These are phyloP conservation scores for Cladopsammia gracilis DNA, from an alignment of 64 coral and sea anemone species.

Conservation along the genomic window DNA sequence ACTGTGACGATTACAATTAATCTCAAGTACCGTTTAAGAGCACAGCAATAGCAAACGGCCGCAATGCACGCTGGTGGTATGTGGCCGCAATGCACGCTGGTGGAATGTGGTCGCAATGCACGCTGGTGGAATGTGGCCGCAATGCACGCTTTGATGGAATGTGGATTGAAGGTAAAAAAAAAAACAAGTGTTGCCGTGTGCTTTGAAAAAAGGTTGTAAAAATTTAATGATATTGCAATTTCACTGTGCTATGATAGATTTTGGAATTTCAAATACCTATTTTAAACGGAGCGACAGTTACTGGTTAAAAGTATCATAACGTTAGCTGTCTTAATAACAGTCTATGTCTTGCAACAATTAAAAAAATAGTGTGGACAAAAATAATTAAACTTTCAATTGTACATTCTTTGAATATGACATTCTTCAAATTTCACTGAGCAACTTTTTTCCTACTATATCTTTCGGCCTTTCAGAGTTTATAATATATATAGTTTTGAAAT, in stretches of 20 bases:
- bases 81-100: too few species aligned
- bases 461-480: neutral
- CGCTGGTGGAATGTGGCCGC: too few species aligned
- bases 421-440: neutral
- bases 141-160: too few species aligned
- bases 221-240: neutral
- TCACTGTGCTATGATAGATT: too few species aligned
- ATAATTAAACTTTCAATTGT: neutral
- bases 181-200: neutral
- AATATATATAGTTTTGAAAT: constrained; percentile 32
- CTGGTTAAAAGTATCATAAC: neutral
- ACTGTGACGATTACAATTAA: neutral
- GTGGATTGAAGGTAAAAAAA: too few species aligned
- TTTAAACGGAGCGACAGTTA: neutral
- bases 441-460: neutral
- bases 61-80: neutral
- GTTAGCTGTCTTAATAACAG: neutral
- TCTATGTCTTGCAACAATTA: neutral
- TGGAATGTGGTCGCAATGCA: neutral
- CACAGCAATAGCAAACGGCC: neutral
- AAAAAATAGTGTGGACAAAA: neutral
- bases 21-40: neutral
- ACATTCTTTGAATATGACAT: neutral
- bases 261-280: too few species aligned
- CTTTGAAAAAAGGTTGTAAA: neutral